These are phyloP conservation scores for Hemicrepidius hirtus DNA, from an alignment of 2,888 invertebrate species.

Conservation along the genomic window DNA sequence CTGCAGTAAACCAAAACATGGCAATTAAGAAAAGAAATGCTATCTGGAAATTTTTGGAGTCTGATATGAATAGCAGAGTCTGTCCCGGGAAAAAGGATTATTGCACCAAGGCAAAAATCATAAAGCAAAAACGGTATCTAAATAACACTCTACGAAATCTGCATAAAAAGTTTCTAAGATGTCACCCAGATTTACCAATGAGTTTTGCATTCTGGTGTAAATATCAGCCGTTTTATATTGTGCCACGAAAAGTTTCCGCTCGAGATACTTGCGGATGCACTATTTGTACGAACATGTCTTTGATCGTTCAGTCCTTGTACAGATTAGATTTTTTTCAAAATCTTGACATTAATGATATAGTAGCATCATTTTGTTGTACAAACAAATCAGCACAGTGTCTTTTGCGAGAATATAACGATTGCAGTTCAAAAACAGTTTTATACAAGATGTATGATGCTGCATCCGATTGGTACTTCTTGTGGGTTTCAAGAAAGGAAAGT, in stretches of 20 bases:
- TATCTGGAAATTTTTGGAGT: not conserved
- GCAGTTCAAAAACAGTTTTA: not conserved
- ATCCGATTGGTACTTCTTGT: not conserved
- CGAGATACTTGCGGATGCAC: conserved; percentile 25
- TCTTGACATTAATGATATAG: not conserved
- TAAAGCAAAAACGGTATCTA: conserved; percentile 57
- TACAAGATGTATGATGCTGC: not conserved
- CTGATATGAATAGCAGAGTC: not conserved
- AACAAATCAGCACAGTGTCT: not conserved
- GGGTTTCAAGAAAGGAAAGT: conserved; percentile 2
- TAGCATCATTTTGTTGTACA: not conserved
- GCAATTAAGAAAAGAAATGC: conserved; percentile 47
- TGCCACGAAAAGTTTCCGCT: not conserved
- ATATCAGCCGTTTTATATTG: conserved; percentile 11
- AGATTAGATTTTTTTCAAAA: conserved; percentile 53
- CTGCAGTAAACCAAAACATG: conserved; percentile 6
- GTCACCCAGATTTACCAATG: conserved; percentile 21
- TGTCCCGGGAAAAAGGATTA: conserved; percentile 60
- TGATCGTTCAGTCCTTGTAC: conserved; percentile 24
- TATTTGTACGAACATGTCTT: not conserved
- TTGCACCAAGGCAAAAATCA: conserved; percentile 58
- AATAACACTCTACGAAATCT: conserved; percentile 56
- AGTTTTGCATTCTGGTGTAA: not conserved
- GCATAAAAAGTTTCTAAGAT: conserved; percentile 54
- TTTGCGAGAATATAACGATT: not conserved